Conservation (phyloP, 2,797 vertebrate species). For the Melanotaenia trifasciata region DNA sequence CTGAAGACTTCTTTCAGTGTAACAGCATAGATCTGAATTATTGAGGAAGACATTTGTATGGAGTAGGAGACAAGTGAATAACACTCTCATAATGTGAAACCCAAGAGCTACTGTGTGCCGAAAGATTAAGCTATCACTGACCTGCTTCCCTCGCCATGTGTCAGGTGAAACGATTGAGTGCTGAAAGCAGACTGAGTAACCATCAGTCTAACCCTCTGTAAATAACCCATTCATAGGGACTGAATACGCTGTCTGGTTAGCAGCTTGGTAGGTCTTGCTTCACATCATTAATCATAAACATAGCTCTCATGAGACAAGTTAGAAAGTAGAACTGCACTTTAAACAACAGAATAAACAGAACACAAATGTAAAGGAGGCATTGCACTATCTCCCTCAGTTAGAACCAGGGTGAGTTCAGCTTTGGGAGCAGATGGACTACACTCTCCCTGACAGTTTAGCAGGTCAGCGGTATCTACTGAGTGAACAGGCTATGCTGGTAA, state of each 20-base stretch:
- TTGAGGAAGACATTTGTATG: constrained; percentile 77
- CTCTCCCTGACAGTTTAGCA: constrained; percentile 39
- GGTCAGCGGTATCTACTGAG: constrained; percentile 29
- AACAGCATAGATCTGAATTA: constrained; percentile 69
- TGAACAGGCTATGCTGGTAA: constrained; percentile 47
- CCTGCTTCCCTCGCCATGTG: constrained; percentile 63
- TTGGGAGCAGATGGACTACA: background rate
- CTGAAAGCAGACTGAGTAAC: constrained; percentile 30
- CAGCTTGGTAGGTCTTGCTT: constrained; percentile 19
- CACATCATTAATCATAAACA: constrained; percentile 10
- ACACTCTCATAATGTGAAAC: constrained; percentile 70
- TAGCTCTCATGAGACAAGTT: constrained; percentile 1
- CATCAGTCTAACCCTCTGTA: constrained; percentile 15
- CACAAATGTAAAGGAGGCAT: constrained; percentile 4
- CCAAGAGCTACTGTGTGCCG: constrained; percentile 42
- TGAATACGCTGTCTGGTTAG: constrained; percentile 21
- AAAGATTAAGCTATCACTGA: constrained; percentile 66
- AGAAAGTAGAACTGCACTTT: background rate
- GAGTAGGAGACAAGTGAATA: constrained; percentile 71
- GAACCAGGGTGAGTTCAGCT: constrained; percentile 1
- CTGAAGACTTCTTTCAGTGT: constrained; percentile 51
- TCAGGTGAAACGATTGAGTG: constrained; percentile 45
- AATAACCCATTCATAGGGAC: constrained; percentile 26
- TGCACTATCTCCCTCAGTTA: background rate
- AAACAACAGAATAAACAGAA: constrained; percentile 5